A percentile compares a stretch with the other conserved stretches of the same genome.
phyloP scores from a whole-genome alignment of 2,797 vertebrate genomes.

The Eurystomus glaucurus region DNA sequence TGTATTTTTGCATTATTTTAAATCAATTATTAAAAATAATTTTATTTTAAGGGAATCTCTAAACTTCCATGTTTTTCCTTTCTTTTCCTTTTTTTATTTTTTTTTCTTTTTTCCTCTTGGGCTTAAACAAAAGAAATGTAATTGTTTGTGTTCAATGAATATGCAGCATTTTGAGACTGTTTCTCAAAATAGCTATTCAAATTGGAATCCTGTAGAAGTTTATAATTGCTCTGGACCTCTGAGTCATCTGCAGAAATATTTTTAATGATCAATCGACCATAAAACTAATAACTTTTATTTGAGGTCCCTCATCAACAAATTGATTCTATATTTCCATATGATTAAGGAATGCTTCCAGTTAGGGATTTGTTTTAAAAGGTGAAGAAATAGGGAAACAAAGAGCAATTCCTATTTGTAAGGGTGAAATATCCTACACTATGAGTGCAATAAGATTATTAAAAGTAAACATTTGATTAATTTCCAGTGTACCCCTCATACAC shows the following conservation, averaged over 20 bases:
- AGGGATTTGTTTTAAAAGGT: constrained; percentile 36
- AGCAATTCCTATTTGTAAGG: not conserved
- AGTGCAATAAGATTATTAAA: not conserved
- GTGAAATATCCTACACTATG: not conserved
- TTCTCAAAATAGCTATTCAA: not conserved
- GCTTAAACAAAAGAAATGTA: not conserved
- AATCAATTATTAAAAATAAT: not conserved
- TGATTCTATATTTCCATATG: constrained; percentile 62
- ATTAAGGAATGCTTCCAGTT: constrained; percentile 45
- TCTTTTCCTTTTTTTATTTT: not conserved
- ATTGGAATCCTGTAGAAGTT: constrained; percentile 11
- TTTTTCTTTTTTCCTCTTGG: not conserved
- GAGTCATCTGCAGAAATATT: constrained; percentile 52
- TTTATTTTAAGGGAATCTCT: not conserved
- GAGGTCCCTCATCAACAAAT: constrained; percentile 58
- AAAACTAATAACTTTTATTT: constrained; percentile 65
- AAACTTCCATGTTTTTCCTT: not conserved
- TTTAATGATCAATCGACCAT: constrained; percentile 72
- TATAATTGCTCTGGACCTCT: constrained; percentile 69
- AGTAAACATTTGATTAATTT: not conserved
- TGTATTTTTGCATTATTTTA: not conserved
- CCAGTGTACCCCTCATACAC: not conserved
- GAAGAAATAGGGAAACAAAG: not conserved
- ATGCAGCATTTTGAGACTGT: not conserved
- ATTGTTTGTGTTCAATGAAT: constrained; percentile 8